A percentile compares a stretch with the other conserved stretches of the same genome.
Conservation (phyloP, 2,888 invertebrate species). For the Melanargia galathea region DNA sequence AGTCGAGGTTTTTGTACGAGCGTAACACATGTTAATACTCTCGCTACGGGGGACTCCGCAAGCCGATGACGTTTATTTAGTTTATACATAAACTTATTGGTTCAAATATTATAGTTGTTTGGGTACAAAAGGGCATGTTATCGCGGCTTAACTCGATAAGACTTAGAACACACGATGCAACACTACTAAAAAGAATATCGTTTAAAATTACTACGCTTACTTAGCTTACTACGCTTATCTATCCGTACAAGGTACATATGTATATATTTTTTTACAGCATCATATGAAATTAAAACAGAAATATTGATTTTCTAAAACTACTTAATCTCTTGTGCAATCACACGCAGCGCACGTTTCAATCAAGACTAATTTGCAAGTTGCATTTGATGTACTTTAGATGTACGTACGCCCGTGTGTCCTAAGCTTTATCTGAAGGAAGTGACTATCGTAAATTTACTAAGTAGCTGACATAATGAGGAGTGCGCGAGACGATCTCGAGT, state of each 20-base stretch:
- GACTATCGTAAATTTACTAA: background rate
- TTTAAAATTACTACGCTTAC: too few species aligned
- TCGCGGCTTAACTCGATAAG: background rate
- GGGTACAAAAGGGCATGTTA: constrained; percentile 9
- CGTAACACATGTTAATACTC: constrained; percentile 5
- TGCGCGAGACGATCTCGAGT: too few species aligned
- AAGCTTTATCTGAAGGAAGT: background rate
- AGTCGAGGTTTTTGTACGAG: constrained; percentile 13
- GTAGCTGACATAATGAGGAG: background rate
- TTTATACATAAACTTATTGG: constrained; percentile 8
- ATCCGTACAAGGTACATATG: too few species aligned
- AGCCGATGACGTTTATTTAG: constrained; percentile 6
- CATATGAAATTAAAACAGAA: too few species aligned
- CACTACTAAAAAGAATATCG: background rate
- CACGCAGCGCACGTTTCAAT: too few species aligned
- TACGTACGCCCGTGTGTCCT: background rate
- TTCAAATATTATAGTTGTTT: constrained; percentile 11
- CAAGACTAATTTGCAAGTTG: too few species aligned
- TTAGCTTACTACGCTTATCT: too few species aligned
- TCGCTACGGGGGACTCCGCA: constrained; percentile 1
- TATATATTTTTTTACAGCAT: too few species aligned
- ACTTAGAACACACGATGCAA: background rate
- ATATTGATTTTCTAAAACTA: too few species aligned
- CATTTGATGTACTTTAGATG: too few species aligned
- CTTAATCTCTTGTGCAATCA: too few species aligned